These are phyloP conservation scores for Platerodrilus igneus DNA, from an alignment of 2,888 invertebrate genomes.

Conservation along the genomic window DNA sequence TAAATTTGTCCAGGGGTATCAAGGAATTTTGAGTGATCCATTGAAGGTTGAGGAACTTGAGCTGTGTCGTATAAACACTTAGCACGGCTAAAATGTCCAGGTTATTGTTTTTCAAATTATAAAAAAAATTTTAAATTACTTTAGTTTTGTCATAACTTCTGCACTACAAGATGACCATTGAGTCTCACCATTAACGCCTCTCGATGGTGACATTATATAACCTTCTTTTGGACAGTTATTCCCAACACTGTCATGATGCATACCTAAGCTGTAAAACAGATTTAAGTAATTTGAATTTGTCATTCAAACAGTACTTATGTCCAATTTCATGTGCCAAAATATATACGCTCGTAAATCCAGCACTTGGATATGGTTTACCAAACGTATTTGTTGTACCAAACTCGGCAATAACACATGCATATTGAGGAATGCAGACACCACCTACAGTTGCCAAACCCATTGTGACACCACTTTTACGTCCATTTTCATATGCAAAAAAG, in stretches of 20 bases:
- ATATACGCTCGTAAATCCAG: conserved; percentile 79
- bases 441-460: conserved; percentile 81
- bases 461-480: conserved; percentile 65
- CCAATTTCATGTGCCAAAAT: conserved; percentile 81
- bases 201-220: conserved; percentile 76
- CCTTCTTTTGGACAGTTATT: conserved; percentile 72
- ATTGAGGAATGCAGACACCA: conserved; percentile 67
- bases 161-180: conserved; percentile 75
- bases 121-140: conserved; percentile 43
- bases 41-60: conserved; percentile 47
- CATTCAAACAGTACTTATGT: conserved; percentile 64
- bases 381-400: conserved; percentile 67
- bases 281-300: conserved; percentile 2
- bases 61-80: conserved; percentile 62
- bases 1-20: conserved; percentile 66
- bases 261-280: conserved; percentile 58
- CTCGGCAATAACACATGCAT: conserved; percentile 74
- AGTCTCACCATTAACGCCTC: conserved; percentile 73
- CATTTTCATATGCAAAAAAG: conserved; percentile 68
- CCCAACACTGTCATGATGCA: conserved; percentile 73
- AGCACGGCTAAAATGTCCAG: conserved; percentile 51
- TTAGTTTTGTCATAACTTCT: conserved; percentile 56
- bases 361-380: conserved; percentile 75
- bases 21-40: conserved; percentile 59
- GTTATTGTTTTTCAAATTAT: background rate